Percentiles rank a stretch among this genome's conserved stretches.
Evolutionary conservation across 2,797 vertebrate genomes (phyloP).

Genomic region (Gallinago solitaria): DNA sequence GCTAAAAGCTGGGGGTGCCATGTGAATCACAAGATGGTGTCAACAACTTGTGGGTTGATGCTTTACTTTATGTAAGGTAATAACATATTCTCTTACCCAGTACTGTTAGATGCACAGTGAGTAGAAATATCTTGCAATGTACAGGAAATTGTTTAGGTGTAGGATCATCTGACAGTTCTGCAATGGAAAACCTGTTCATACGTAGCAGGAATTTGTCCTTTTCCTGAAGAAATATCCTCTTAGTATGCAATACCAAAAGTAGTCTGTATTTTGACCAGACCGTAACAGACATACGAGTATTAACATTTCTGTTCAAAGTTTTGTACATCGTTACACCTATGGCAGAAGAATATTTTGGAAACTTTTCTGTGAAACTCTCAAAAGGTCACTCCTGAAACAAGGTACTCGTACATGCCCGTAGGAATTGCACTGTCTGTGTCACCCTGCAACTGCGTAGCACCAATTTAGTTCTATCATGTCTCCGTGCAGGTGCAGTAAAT

Average conservation of each 20-base stretch:
- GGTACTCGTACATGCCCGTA: neutral
- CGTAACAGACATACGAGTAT: too few relatives aligned
- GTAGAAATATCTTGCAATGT: neutral
- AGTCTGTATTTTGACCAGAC: neutral
- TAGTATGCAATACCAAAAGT: neutral
- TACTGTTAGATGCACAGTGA: neutral
- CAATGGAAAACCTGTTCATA: neutral
- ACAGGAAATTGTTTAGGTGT: neutral
- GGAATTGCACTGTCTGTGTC: neutral
- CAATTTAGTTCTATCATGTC: neutral
- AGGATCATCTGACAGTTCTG: neutral
- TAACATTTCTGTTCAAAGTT: neutral
- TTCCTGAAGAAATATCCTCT: neutral
- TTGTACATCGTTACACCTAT: neutral
- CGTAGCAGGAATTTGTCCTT: neutral
- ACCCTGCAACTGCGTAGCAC: neutral
- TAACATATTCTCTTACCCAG: neutral
- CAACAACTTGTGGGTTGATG: neutral
- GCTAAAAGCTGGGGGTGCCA: neutral
- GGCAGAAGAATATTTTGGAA: neutral
- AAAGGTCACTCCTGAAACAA: neutral
- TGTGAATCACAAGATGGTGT: neutral
- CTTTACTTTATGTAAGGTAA: neutral
- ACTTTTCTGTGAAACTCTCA: neutral
- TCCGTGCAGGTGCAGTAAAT: neutral